Percentiles rank a stretch among this genome's conserved stretches.
These are phyloP conservation scores for Caloenas nicobarica DNA, from an alignment of 2,113 vertebrate species.

Conservation along the genomic window DNA sequence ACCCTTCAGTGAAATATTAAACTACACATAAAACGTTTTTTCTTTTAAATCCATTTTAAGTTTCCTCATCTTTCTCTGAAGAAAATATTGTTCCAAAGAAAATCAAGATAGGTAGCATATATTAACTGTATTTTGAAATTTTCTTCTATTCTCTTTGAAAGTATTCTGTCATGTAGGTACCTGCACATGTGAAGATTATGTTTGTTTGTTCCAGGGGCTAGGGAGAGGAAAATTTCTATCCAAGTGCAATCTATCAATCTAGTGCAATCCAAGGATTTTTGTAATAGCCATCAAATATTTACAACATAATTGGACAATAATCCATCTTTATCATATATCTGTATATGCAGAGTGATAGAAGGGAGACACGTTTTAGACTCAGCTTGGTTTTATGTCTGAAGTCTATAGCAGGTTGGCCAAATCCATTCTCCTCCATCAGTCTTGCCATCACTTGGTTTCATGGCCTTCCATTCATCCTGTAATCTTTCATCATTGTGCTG, in stretches of 20 bases:
- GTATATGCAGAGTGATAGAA: neutral
- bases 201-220: neutral
- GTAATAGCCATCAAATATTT: neutral
- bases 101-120: neutral
- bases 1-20: neutral
- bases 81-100: neutral
- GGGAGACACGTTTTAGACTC: neutral
- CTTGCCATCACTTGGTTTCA: neutral
- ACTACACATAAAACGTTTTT: neutral
- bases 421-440: neutral
- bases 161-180: neutral
- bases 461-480: accelerated
- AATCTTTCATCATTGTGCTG: neutral
- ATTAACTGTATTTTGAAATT: neutral
- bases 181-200: neutral
- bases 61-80: neutral
- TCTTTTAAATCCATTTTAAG: neutral
- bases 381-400: neutral
- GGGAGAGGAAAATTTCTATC: neutral
- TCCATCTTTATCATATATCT: neutral
- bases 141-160: neutral
- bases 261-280: neutral
- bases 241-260: neutral
- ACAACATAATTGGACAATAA: neutral
- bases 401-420: neutral